phyloP scores from a whole-genome alignment of 2,113 vertebrate genomes.

The Machaerirhynchus nigripectus region DNA sequence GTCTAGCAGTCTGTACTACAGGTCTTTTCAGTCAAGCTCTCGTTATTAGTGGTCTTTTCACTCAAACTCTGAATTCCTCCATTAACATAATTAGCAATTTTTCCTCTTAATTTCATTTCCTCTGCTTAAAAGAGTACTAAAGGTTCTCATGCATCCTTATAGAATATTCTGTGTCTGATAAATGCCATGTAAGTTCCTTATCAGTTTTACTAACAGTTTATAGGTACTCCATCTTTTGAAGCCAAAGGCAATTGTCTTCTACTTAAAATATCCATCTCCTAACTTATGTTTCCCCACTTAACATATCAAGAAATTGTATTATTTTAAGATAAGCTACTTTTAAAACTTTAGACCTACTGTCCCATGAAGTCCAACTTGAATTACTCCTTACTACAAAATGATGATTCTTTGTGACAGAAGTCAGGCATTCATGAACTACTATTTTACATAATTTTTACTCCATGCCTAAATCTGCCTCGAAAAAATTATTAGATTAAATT shows the following conservation, averaged over 20 bases:
- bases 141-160: background rate
- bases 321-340: background rate
- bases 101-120: background rate
- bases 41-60: background rate
- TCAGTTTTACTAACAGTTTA: background rate
- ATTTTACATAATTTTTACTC: background rate
- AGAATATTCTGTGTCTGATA: background rate
- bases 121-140: background rate
- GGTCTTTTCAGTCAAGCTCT: background rate
- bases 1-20: background rate
- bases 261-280: background rate
- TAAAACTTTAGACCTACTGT: background rate
- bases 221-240: background rate
- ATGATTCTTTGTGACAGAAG: background rate
- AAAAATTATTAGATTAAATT: background rate
- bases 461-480: background rate
- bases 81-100: background rate
- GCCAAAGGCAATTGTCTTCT: background rate
- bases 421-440: background rate
- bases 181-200: background rate
- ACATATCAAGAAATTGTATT: background rate
- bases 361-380: background rate
- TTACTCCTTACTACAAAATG: background rate
- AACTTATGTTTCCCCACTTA: background rate
- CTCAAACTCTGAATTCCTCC: background rate